A percentile compares a stretch with the other conserved stretches of the same genome.
Evolutionary conservation across 2,797 vertebrate genomes (phyloP).

Genomic region (Rhinella marina): DNA sequence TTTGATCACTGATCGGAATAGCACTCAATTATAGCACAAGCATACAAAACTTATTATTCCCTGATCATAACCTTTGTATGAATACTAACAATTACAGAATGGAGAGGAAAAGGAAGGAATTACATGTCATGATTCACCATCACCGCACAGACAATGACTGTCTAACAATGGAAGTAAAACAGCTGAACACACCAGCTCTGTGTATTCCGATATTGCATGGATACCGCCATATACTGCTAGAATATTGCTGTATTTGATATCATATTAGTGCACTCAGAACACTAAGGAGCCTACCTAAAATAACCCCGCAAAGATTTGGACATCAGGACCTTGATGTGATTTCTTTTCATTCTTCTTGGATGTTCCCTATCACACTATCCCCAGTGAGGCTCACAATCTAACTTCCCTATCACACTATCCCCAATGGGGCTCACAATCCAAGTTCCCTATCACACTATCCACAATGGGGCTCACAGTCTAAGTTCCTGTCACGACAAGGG

Average conservation of each 20-base stretch:
- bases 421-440: too few relatives aligned
- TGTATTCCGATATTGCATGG: not conserved
- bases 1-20: constrained; percentile 29
- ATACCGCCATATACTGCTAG: not conserved
- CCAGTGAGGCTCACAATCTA: too few relatives aligned
- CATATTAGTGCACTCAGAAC: not conserved
- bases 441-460: too few relatives aligned
- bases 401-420: too few relatives aligned
- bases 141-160: not conserved
- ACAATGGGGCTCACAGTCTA: too few relatives aligned
- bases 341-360: not conserved
- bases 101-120: constrained; percentile 11
- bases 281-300: not conserved
- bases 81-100: constrained; percentile 8
- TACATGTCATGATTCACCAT: not conserved
- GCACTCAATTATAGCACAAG: not conserved
- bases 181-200: not conserved
- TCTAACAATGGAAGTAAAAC: not conserved
- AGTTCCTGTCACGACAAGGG: too few relatives aligned
- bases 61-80: constrained; percentile 26
- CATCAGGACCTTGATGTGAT: not conserved
- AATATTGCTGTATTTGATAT: too few relatives aligned
- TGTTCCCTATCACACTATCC: too few relatives aligned
- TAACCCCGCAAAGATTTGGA: not conserved
- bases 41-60: constrained; percentile 4